Base-by-base conservation (phyloP, 37 sponge, comb jelly and placozoan species). In the Chondrilla cf. caribensis region DNA sequence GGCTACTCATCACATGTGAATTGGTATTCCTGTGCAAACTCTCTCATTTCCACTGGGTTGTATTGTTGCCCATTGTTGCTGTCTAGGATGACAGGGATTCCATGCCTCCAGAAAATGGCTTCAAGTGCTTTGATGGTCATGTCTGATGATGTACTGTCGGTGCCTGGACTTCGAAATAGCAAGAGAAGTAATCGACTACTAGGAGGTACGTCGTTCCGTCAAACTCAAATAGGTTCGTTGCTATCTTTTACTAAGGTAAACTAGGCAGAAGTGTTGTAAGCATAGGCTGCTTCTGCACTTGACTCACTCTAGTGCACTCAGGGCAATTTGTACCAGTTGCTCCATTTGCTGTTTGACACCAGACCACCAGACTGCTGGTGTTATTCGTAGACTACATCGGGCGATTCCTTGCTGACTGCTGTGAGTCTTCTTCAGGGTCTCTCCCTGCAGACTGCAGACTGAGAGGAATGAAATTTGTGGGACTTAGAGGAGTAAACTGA, bases 341-440 rank as follows among this genome's bases (percentile, higher is more conserved):
- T n/a, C n/a, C n/a, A n/a, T n/a, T n/a, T n/a, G n/a, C n/a, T n/a
- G n/a, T n/a, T n/a, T n/a, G n/a, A n/a, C n/a, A n/a, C n/a, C n/a
- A n/a, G n/a, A n/a, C n/a, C n/a, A n/a, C n/a, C n/a, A n/a, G n/a
- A n/a, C n/a, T n/a, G n/a, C n/a, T n/a, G n/a, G n/a, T n/a, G n/a
- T n/a, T n/a, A n/a, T n/a, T n/a, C n/a, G 22, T 0, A 35, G 58
- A 0, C 70, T 57, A 28, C 87, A 82, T 62, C 57, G 4, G 11
- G 21, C 24, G 21, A 87, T 62, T 0, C 83, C 83, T 54, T 82
- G 83, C 32, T 87, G 87, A 0, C 87, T 83, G 3, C 14, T 9
- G 41, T 82, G 87, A 37, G 82, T 59, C 47, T 86, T 86, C 2
- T 55, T 39, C 14, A 86, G 26, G 28, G 76, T 72, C 41, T 57